These are phyloP conservation scores for Arctocebus calabarensis DNA, from an alignment of 2,797 vertebrate genomes.

Conservation along the genomic window DNA sequence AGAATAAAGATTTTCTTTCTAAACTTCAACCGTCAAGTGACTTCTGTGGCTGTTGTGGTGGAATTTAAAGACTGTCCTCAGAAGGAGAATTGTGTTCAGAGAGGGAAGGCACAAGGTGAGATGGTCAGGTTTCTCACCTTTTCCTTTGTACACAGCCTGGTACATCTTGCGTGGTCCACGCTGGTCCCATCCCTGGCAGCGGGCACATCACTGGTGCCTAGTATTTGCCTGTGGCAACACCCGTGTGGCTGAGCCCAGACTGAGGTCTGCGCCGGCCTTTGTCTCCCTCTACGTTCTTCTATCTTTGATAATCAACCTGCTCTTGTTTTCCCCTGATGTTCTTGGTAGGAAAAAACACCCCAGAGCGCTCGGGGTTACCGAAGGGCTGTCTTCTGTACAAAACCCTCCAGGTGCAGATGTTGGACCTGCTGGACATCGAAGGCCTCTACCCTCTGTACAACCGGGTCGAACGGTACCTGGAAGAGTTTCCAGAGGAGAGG, in stretches of 20 bases:
- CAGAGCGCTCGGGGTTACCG: conserved; percentile 91
- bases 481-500: conserved; percentile 97
- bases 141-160: not conserved
- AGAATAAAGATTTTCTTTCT: not conserved
- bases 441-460: conserved; percentile 95
- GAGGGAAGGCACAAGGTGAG: not conserved
- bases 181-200: not conserved
- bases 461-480: conserved; percentile 94
- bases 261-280: conserved; percentile 1
- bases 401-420: conserved; percentile 97
- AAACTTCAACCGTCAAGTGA: not conserved
- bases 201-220: not conserved
- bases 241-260: not conserved
- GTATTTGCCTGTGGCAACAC: not conserved
- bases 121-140: accelerated
- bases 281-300: not conserved
- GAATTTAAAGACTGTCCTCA: not conserved
- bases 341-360: conserved; percentile 90
- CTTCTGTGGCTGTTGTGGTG: not conserved
- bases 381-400: conserved; percentile 94
- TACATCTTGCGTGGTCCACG: not conserved
- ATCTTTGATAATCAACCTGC: conserved; percentile 59
- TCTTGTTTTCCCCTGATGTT: conserved; percentile 78
- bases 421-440: conserved; percentile 97
- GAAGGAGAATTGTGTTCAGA: not conserved